A percentile compares a stretch with the other conserved stretches of the same genome.
Conservation (phyloP, 2,113 vertebrate genomes). For the Lontra canadensis region DNA sequence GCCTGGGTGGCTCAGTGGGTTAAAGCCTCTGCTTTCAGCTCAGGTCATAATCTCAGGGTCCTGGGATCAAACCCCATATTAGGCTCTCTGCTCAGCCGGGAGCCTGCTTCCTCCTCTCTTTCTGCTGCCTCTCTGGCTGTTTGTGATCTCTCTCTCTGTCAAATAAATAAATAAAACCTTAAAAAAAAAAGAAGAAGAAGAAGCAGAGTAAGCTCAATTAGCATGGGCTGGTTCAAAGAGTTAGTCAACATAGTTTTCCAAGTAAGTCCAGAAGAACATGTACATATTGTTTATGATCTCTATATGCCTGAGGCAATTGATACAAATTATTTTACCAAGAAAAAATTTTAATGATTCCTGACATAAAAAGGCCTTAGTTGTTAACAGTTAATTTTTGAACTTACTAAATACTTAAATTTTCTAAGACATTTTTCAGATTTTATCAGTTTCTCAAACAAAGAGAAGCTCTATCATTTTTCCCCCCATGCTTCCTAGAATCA, state of each 20-base stretch:
- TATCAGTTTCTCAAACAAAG: conserved; percentile 29
- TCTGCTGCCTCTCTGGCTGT: no score
- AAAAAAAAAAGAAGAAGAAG: neutral
- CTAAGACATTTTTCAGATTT: neutral
- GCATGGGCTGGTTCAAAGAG: neutral
- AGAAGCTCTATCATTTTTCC: neutral
- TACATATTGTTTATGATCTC: neutral
- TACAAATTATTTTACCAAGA: conserved; percentile 38
- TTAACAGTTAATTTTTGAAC: conserved; percentile 5
- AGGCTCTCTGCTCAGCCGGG: no score
- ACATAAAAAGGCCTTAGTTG: neutral
- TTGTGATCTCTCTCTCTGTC: no score
- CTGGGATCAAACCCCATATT: no score
- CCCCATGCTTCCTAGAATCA: neutral
- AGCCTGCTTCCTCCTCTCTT: no score
- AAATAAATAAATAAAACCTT: neutral
- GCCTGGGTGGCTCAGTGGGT: no score
- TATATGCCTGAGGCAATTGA: neutral
- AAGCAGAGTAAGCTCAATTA: neutral
- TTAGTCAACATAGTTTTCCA: neutral
- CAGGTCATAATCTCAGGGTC: no score
- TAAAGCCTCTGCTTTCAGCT: no score
- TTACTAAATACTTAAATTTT: conserved; percentile 28
- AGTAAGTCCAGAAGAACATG: neutral
- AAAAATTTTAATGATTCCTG: conserved; percentile 15